These are phyloP conservation scores for Mormyrops attenuatus DNA, from an alignment of 2,797 vertebrate genomes.

Conservation along the genomic window DNA sequence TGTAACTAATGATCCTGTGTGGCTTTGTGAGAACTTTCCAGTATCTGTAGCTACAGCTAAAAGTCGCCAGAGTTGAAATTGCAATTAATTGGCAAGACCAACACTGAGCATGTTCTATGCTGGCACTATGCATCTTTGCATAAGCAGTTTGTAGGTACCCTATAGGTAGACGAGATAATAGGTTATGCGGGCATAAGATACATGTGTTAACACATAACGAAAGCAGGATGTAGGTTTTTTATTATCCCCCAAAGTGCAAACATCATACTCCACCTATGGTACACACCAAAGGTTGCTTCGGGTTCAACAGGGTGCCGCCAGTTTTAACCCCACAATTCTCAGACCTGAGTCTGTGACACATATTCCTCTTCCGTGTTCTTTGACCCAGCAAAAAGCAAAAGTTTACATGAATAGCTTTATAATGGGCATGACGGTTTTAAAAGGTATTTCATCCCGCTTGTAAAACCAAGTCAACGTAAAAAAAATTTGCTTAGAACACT, in stretches of 20 bases:
- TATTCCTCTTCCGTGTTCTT: too few relatives aligned
- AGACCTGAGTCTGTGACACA: neutral
- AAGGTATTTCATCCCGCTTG: neutral
- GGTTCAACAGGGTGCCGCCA: neutral
- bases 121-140: neutral
- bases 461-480: neutral
- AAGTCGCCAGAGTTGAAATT: neutral
- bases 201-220: neutral
- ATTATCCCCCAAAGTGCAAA: neutral
- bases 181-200: neutral
- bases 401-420: neutral
- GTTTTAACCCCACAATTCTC: neutral
- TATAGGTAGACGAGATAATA: neutral
- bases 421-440: neutral
- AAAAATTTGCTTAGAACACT: too few relatives aligned
- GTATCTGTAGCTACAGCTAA: neutral
- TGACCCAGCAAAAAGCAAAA: neutral
- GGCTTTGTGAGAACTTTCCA: neutral
- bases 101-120: neutral
- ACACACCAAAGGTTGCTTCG: neutral
- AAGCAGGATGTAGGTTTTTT: neutral
- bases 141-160: neutral
- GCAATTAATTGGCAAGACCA: neutral
- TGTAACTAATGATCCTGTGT: neutral
- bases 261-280: neutral